Percentiles rank a stretch among this genome's conserved stretches.
These are phyloP conservation scores for Loripinus fragilis DNA, from an alignment of 2,888 invertebrate genomes.

Conservation along the genomic window DNA sequence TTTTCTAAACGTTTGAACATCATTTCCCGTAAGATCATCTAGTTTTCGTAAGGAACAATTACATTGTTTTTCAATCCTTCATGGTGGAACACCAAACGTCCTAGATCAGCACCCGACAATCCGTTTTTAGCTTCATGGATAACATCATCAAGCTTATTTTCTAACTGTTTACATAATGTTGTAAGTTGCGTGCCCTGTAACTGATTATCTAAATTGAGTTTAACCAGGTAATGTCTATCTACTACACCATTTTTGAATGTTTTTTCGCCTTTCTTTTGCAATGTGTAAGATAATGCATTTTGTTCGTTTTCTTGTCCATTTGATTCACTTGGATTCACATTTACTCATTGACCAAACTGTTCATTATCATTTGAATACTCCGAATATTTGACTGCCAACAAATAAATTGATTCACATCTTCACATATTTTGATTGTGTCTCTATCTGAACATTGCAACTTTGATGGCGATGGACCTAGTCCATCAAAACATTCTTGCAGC, in stretches of 20 bases:
- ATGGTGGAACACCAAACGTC: neutral
- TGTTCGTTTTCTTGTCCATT: too few relatives aligned
- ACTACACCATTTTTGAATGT: constrained; percentile 26
- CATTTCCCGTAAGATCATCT: neutral
- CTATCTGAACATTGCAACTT: too few relatives aligned
- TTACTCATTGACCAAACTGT: too few relatives aligned
- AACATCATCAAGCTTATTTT: constrained; percentile 25
- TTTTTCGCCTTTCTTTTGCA: constrained; percentile 12
- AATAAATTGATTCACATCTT: too few relatives aligned
- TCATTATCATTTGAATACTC: too few relatives aligned
- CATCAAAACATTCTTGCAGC: too few relatives aligned
- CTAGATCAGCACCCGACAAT: neutral
- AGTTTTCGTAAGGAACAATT: neutral
- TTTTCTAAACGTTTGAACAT: neutral
- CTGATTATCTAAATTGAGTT: neutral
- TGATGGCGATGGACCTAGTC: too few relatives aligned
- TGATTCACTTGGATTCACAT: too few relatives aligned
- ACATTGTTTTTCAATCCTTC: neutral
- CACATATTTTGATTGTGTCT: too few relatives aligned
- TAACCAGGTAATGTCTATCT: constrained; percentile 23
- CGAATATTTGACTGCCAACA: too few relatives aligned
- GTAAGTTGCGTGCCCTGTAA: constrained; percentile 17
- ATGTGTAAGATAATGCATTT: neutral
- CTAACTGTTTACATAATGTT: neutral
- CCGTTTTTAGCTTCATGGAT: neutral